phyloP scores from a whole-genome alignment of 2,888 invertebrate genomes.

The Actias luna region DNA sequence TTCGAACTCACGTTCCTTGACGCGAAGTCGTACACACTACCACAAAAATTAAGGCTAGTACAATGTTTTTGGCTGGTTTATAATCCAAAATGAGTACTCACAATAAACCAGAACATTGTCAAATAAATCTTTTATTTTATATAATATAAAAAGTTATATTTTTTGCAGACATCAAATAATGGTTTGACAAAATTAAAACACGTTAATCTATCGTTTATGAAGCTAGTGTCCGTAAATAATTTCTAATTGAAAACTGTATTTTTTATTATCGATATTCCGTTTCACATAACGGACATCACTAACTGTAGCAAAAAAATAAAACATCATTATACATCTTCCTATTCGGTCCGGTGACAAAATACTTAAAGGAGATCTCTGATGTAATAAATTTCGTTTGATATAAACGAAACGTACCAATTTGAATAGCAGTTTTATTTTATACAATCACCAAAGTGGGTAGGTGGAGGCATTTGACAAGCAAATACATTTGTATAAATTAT shows the following conservation, averaged over 20 bases:
- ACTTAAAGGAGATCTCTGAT: neutral
- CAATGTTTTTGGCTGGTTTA: too few species aligned
- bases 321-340: neutral
- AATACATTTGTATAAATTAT: constrained; percentile 3
- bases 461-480: neutral
- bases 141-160: too few species aligned
- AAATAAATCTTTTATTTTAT: too few species aligned
- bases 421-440: constrained; percentile 4
- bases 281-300: neutral
- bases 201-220: too few species aligned
- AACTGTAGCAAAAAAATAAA: neutral
- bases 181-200: too few species aligned
- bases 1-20: too few species aligned
- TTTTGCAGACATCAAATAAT: too few species aligned
- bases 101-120: too few species aligned
- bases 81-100: too few species aligned
- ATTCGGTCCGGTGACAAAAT: neutral
- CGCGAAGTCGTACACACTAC: too few species aligned
- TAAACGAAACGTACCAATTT: neutral
- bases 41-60: too few species aligned
- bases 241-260: neutral
- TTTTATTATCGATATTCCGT: neutral
- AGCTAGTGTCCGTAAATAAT: too few species aligned
- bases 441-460: constrained; percentile 1
- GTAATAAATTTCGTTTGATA: constrained; percentile 1